phyloP scores from a whole-genome alignment of 1,140 invertebrate genomes.

The Vanessa atalanta region DNA sequence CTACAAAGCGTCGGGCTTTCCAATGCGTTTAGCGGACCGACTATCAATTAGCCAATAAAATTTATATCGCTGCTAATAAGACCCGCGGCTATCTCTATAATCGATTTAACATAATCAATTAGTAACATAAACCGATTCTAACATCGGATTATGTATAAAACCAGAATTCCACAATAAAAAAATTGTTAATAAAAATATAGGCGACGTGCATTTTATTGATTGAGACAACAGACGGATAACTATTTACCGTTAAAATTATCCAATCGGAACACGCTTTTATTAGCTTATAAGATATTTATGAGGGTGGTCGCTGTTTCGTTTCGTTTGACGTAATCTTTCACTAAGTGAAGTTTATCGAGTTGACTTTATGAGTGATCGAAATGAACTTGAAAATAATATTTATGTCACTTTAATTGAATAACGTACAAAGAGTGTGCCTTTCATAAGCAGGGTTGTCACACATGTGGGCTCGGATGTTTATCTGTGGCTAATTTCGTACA shows the following conservation, averaged over 20 bases:
- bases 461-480: too few relatives aligned
- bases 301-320: constrained; percentile 8
- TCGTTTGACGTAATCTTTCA: constrained; percentile 2
- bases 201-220: neutral
- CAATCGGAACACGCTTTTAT: neutral
- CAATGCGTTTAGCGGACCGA: constrained; percentile 40
- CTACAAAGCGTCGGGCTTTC: constrained; percentile 38
- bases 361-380: constrained; percentile 10
- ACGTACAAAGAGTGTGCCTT: too few relatives aligned
- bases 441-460: too few relatives aligned
- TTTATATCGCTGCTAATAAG: constrained; percentile 47
- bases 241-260: neutral
- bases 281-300: neutral
- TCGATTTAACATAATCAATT: constrained; percentile 39
- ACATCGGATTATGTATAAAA: constrained; percentile 4
- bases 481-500: too few relatives aligned
- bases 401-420: neutral
- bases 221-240: neutral
- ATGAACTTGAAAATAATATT: neutral
- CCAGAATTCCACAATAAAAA: neutral
- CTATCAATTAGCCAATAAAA: constrained; percentile 47
- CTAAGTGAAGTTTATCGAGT: constrained; percentile 17
- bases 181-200: neutral
- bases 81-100: constrained; percentile 40
- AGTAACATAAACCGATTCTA: constrained; percentile 35